phyloP scores from a whole-genome alignment of 2,888 invertebrate species.

The Spilarctia lutea region DNA sequence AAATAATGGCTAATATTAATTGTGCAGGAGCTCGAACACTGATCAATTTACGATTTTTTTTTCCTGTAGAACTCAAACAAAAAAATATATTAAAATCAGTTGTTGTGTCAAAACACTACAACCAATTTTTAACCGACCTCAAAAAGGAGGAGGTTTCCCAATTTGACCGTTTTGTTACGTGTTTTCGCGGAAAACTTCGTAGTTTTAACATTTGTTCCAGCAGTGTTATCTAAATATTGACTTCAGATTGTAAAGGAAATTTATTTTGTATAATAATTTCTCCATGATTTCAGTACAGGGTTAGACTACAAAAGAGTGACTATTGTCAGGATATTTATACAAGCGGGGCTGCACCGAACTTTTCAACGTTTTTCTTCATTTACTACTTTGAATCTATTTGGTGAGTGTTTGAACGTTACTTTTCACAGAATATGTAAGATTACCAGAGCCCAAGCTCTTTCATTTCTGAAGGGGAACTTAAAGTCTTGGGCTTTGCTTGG shows the following conservation, averaged over 20 bases:
- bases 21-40: too few relatives aligned
- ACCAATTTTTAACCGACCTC: too few relatives aligned
- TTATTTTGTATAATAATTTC: neutral
- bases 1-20: too few relatives aligned
- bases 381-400: conserved; percentile 57
- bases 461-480: neutral
- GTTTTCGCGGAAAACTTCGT: too few relatives aligned
- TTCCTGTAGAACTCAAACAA: neutral
- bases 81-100: too few relatives aligned
- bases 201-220: too few relatives aligned
- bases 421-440: neutral
- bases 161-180: too few relatives aligned
- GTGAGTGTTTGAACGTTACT: conserved; percentile 49
- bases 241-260: neutral
- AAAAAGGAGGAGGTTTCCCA: too few relatives aligned
- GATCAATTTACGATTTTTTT: too few relatives aligned
- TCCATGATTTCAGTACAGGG: conserved; percentile 54
- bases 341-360: conserved; percentile 42
- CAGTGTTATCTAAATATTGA: neutral
- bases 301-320: conserved; percentile 60
- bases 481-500: too few relatives aligned
- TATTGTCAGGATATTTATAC: conserved; percentile 58
- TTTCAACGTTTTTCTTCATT: conserved; percentile 57
- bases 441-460: neutral
- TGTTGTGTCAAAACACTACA: too few relatives aligned